phyloP scores from a whole-genome alignment of 2,113 vertebrate genomes.

The Paedocypris sp. region DNA sequence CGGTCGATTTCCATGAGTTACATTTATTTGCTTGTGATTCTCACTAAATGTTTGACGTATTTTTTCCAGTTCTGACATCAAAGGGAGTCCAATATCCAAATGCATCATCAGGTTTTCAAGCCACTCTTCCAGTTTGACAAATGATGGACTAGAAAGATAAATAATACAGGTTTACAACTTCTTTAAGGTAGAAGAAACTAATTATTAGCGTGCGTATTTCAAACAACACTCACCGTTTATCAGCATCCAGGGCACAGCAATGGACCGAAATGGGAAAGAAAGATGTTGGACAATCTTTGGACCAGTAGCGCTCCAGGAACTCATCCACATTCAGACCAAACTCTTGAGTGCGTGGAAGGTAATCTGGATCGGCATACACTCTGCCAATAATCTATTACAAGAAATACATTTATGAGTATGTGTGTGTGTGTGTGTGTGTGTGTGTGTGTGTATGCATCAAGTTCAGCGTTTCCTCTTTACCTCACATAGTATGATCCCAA shows the following conservation, averaged over 20 bases:
- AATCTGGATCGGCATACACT: conserved; percentile 89
- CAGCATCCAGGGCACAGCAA: conserved; percentile 86
- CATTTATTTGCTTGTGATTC: conserved; percentile 49
- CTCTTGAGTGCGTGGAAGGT: conserved; percentile 80
- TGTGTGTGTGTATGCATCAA: too few species aligned
- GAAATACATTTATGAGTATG: too few species aligned
- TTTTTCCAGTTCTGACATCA: conserved; percentile 78
- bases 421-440: too few species aligned
- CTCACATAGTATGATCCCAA: conserved; percentile 92
- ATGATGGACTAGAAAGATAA: conserved; percentile 59
- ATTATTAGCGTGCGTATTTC: neutral
- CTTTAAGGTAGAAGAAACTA: too few species aligned
- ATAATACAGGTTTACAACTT: too few species aligned
- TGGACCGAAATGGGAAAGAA: conserved; percentile 82
- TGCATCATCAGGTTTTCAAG: conserved; percentile 80
- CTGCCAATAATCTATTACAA: conserved; percentile 78
- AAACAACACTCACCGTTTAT: conserved; percentile 68
- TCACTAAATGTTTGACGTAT: conserved; percentile 71
- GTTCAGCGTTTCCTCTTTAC: too few species aligned
- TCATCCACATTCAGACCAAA: conserved; percentile 79
- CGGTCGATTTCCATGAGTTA: conserved; percentile 41
- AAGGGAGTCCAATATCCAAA: conserved; percentile 71
- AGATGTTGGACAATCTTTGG: conserved; percentile 69
- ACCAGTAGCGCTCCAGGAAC: conserved; percentile 79
- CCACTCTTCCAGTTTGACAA: conserved; percentile 82